Evolutionary conservation across 2,888 invertebrate species (phyloP).

Genomic region (Callosobruchus maculatus): DNA sequence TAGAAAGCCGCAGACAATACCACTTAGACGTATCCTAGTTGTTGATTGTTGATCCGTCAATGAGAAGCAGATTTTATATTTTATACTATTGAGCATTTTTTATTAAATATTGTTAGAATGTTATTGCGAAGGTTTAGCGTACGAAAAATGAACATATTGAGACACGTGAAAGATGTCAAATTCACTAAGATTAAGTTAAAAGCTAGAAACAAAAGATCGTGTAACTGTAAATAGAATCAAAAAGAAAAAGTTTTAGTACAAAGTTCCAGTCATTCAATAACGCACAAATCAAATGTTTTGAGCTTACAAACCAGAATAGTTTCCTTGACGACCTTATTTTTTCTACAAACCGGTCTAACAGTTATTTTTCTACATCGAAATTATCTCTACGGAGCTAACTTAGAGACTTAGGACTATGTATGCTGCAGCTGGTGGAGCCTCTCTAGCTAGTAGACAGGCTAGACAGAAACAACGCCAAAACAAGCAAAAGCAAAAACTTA

Average conservation of each 20-base stretch:
- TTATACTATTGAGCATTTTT: constrained; percentile 20
- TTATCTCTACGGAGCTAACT: neutral
- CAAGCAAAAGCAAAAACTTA: constrained; percentile 49
- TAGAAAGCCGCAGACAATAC: neutral
- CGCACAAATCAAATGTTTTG: neutral
- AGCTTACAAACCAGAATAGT: neutral
- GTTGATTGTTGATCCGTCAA: constrained; percentile 9
- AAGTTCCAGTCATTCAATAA: constrained; percentile 1
- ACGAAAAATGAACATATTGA: constrained; percentile 26
- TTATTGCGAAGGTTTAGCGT: constrained; percentile 25
- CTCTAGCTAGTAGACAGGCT: constrained; percentile 79
- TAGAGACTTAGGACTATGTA: constrained; percentile 59
- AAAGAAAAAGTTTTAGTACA: neutral
- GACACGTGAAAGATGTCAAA: constrained; percentile 27
- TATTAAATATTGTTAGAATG: constrained; percentile 32
- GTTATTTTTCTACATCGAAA: constrained; percentile 1
- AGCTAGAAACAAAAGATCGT: constrained; percentile 4
- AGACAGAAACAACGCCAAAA: constrained; percentile 55
- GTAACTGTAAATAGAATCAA: neutral
- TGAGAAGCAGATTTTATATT: constrained; percentile 26
- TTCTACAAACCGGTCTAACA: neutral
- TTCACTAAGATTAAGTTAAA: constrained; percentile 34
- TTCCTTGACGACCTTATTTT: neutral
- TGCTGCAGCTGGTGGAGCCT: constrained; percentile 86
- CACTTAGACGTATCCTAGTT: neutral